These are phyloP conservation scores for Artemisiospiza belli DNA, from an alignment of 2,113 vertebrate species.

Conservation along the genomic window DNA sequence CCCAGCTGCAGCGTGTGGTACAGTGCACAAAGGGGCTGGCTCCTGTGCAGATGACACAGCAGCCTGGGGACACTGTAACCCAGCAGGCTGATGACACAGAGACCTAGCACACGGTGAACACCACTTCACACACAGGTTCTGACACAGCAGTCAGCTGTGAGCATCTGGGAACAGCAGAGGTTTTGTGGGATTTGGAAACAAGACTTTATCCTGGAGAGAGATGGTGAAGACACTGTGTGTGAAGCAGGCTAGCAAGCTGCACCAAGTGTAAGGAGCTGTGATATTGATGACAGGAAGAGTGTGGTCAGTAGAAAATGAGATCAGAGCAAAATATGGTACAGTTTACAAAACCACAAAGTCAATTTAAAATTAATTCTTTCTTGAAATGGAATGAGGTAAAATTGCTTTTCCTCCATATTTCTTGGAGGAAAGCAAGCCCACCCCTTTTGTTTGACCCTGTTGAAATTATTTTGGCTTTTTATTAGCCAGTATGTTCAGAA, in stretches of 20 bases:
- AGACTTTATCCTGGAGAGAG: background rate
- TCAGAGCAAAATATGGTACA: background rate
- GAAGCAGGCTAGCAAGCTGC: background rate
- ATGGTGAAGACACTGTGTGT: background rate
- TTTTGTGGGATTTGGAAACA: background rate
- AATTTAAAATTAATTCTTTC: background rate
- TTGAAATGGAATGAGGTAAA: background rate
- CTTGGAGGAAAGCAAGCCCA: background rate
- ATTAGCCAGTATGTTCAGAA: background rate
- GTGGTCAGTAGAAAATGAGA: background rate
- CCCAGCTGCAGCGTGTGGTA: background rate
- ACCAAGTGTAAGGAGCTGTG: background rate
- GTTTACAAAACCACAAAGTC: background rate
- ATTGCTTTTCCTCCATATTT: background rate
- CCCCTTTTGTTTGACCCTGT: background rate
- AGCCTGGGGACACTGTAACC: background rate
- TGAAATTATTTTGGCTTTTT: background rate
- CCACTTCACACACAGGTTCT: background rate
- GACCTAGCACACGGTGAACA: background rate
- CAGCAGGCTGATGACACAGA: background rate
- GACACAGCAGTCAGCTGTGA: background rate
- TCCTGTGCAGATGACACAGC: background rate
- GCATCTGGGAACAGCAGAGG: background rate
- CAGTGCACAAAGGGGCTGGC: background rate
- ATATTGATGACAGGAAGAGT: background rate